Evolutionary conservation across 2,888 invertebrate species (phyloP).

Genomic region (Athripsodes cinereus): DNA sequence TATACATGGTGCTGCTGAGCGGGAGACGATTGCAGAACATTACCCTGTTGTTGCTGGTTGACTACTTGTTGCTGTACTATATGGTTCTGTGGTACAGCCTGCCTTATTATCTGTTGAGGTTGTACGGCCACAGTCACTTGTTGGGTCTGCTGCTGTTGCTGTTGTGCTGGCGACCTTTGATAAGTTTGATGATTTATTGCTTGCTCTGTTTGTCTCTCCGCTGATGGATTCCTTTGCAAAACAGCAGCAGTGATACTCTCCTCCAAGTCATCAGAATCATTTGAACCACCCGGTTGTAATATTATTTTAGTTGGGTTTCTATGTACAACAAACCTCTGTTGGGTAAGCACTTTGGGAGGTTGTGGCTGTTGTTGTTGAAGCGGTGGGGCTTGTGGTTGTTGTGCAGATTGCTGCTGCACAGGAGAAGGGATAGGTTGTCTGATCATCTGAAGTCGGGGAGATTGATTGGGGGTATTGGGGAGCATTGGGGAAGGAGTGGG

Average conservation of each 20-base stretch:
- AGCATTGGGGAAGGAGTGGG: not conserved
- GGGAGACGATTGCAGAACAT: constrained; percentile 7
- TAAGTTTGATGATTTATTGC: constrained; percentile 11
- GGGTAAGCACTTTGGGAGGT: constrained; percentile 17
- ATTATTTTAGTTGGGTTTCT: constrained; percentile 19
- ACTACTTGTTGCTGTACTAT: constrained; percentile 9
- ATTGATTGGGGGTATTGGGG: not conserved
- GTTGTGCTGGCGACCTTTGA: constrained; percentile 11
- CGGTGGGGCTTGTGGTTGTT: constrained; percentile 34
- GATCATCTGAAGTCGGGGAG: not conserved
- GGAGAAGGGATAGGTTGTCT: constrained; percentile 1
- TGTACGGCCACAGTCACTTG: constrained; percentile 3
- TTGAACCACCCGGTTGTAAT: constrained; percentile 23
- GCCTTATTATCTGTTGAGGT: constrained; percentile 8
- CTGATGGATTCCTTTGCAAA: constrained; percentile 31
- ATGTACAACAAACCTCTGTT: constrained; percentile 30
- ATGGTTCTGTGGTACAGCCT: constrained; percentile 11
- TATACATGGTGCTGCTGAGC: constrained; percentile 13
- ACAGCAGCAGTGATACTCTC: constrained; percentile 51
- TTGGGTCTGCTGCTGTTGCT: constrained; percentile 8
- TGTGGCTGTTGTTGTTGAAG: constrained; percentile 36
- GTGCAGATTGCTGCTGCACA: constrained; percentile 29
- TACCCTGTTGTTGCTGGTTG: constrained; percentile 8
- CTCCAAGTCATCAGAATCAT: constrained; percentile 49
- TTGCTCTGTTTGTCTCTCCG: constrained; percentile 12